Conservation (phyloP, 2,888 invertebrate species). For the Amphipoea oculea region DNA sequence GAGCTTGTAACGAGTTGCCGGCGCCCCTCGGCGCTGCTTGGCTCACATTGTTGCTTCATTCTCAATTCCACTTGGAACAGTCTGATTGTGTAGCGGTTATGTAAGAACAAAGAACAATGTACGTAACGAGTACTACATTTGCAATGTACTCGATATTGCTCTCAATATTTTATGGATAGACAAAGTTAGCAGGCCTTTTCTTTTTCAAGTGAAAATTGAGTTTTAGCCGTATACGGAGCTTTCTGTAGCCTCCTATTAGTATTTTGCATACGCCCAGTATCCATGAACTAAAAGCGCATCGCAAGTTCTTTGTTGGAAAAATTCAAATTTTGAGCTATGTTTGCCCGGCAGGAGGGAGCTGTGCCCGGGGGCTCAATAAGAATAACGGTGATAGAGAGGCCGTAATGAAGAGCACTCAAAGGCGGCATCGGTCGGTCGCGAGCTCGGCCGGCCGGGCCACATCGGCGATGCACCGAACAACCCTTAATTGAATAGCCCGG, state of each 20-base stretch:
- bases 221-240: background rate
- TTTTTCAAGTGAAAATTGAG: constrained; percentile 5
- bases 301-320: constrained; percentile 62
- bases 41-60: constrained; percentile 73
- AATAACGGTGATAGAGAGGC: constrained; percentile 82
- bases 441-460: constrained; percentile 74
- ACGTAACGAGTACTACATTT: constrained; percentile 22
- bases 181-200: background rate
- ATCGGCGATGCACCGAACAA: constrained; percentile 86
- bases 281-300: constrained; percentile 23
- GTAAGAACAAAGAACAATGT: constrained; percentile 48
- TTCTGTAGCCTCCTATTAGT: background rate
- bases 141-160: constrained; percentile 5
- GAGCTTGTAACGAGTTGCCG: constrained; percentile 75
- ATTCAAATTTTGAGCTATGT: constrained; percentile 70
- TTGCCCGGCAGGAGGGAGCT: constrained; percentile 55
- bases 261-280: constrained; percentile 26
- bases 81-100: constrained; percentile 41
- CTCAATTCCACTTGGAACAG: constrained; percentile 73
- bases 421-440: constrained; percentile 74
- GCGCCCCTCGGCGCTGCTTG: constrained; percentile 63
- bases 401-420: constrained; percentile 85
- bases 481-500: constrained; percentile 90
- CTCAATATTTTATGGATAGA: background rate
- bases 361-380: constrained; percentile 76